These are phyloP conservation scores for Leptinotarsa juncta DNA, from an alignment of 2,888 invertebrate species.

Conservation along the genomic window DNA sequence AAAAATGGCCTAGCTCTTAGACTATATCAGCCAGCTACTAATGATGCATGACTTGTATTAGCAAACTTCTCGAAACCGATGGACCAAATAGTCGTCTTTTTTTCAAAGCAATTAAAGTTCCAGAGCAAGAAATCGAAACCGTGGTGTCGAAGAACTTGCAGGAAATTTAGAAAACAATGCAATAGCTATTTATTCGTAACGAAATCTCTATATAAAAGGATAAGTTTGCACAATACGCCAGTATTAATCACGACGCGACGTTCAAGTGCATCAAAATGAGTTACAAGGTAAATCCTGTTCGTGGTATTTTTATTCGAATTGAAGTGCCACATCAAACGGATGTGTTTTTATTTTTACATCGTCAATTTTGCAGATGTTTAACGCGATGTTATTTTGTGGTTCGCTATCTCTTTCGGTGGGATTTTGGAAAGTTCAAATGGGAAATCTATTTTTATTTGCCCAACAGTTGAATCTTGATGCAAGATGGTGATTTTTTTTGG, in stretches of 20 bases:
- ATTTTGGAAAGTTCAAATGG: not conserved
- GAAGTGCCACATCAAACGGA: not conserved
- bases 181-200: slow-evolving; percentile 35
- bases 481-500: too few species aligned
- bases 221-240: slow-evolving; percentile 48
- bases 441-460: not conserved
- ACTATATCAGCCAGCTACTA: not conserved
- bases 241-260: slow-evolving; percentile 46
- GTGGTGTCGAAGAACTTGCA: slow-evolving; percentile 51
- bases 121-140: slow-evolving; percentile 51
- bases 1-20: not conserved
- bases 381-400: not conserved
- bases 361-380: not conserved
- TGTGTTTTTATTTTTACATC: not conserved
- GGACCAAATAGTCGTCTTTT: slow-evolving; percentile 38
- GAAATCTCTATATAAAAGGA: slow-evolving; percentile 51
- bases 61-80: slow-evolving; percentile 38
- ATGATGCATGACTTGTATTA: slow-evolving; percentile 31
- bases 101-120: slow-evolving; percentile 45
- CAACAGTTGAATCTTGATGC: too few species aligned
- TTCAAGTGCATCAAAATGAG: slow-evolving; percentile 51
- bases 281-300: slow-evolving; percentile 50
- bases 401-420: not conserved
- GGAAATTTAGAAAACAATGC: slow-evolving; percentile 49
- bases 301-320: not conserved